Percentiles rank a stretch among this genome's conserved stretches.
phyloP scores from a whole-genome alignment of 1,140 invertebrate species.

The Mercenaria mercenaria region DNA sequence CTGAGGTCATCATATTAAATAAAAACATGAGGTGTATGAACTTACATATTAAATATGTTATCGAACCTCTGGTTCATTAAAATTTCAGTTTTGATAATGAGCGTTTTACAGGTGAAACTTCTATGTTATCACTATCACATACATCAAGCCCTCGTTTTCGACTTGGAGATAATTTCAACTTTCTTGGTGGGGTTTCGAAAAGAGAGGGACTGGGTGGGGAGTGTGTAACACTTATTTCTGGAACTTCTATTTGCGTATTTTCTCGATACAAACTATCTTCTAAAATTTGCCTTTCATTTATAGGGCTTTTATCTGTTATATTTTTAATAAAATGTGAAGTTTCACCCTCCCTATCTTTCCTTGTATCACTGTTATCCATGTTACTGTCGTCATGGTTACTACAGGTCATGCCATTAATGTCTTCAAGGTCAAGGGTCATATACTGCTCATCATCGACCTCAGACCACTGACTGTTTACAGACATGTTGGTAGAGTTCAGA shows the following conservation, averaged over 20 bases:
- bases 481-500: neutral
- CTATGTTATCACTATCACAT: neutral
- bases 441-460: conserved; percentile 59
- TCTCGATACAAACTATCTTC: neutral
- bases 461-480: conserved; percentile 53
- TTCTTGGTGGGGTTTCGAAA: conserved; percentile 16
- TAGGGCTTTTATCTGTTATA: too few relatives aligned
- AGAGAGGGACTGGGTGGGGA: neutral
- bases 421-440: conserved; percentile 42
- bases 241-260: neutral
- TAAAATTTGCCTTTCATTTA: neutral
- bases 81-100: conserved; percentile 13
- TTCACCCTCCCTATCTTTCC: neutral
- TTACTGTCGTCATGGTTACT: neutral
- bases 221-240: neutral
- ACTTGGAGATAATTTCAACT: neutral
- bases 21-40: too few relatives aligned
- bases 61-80: too few relatives aligned
- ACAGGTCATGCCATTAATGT: conserved; percentile 29
- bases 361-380: neutral
- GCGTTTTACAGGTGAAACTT: neutral
- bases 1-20: too few relatives aligned
- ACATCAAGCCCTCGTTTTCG: neutral
- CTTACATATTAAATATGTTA: too few relatives aligned
- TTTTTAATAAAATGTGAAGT: too few relatives aligned